These are phyloP conservation scores for Tridacna gigas DNA, from an alignment of 2,888 invertebrate genomes.

Conservation along the genomic window DNA sequence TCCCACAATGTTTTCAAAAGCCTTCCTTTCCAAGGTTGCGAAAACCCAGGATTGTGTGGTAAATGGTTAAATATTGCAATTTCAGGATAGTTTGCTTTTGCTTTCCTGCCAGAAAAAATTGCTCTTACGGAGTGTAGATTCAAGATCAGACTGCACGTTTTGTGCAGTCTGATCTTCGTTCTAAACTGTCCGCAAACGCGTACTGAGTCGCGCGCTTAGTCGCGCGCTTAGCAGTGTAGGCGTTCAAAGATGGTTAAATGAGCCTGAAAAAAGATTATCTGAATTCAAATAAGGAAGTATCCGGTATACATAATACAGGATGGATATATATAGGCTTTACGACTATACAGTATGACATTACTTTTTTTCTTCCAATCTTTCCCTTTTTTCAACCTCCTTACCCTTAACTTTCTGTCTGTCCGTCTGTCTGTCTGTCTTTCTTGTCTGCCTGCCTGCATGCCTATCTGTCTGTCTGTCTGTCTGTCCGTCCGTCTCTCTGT, in stretches of 20 bases:
- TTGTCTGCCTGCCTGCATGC: not conserved
- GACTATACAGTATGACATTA: not conserved
- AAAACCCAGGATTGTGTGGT: not conserved
- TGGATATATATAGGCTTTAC: not conserved
- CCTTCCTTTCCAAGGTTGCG: not conserved
- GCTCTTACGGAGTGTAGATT: too few relatives aligned
- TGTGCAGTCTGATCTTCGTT: not conserved
- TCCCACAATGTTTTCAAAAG: not conserved
- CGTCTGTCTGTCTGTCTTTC: not conserved
- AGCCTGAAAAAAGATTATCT: not conserved
- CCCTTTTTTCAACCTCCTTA: too few relatives aligned
- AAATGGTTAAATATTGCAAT: not conserved
- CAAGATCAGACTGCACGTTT: not conserved
- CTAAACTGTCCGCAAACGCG: not conserved
- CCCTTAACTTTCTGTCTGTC: conserved; percentile 16
- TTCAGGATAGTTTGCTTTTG: too few relatives aligned
- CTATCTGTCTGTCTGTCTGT: conserved; percentile 21
- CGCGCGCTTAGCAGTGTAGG: too few relatives aligned
- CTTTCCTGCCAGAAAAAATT: too few relatives aligned
- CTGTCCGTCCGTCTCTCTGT: conserved; percentile 26
- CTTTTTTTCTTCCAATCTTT: not conserved
- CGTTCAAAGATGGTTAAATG: too few relatives aligned
- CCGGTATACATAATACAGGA: not conserved
- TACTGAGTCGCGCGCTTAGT: not conserved
- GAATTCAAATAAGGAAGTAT: not conserved